Conservation (phyloP, 2,113 vertebrate genomes). For the Tachysurus fulvidraco region DNA sequence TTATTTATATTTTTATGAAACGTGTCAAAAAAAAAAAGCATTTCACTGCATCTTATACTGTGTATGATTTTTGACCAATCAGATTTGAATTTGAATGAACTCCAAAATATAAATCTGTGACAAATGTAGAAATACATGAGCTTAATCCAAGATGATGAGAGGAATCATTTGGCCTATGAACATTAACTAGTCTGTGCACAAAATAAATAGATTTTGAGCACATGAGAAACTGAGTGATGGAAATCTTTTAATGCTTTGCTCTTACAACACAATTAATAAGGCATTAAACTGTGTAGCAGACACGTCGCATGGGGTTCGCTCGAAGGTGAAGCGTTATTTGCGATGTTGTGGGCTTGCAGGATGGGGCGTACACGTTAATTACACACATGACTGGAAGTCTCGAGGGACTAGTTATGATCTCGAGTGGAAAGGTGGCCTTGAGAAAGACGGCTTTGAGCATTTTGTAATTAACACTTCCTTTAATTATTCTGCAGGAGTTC, state of each 20-base stretch:
- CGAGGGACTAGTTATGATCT: conserved; percentile 36
- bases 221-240: conserved; percentile 9
- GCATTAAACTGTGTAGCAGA: conserved; percentile 38
- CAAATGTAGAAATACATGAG: neutral
- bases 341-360: conserved; percentile 28
- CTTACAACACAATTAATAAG: conserved; percentile 52
- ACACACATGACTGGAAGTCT: conserved; percentile 51
- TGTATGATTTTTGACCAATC: too few species aligned
- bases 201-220: conserved; percentile 3
- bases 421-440: conserved; percentile 49
- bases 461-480: conserved; percentile 53
- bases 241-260: conserved; percentile 35
- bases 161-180: neutral
- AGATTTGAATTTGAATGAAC: neutral
- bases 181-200: neutral
- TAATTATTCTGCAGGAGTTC: conserved; percentile 45
- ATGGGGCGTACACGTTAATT: conserved; percentile 47
- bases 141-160: neutral
- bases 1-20: too few species aligned
- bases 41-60: too few species aligned
- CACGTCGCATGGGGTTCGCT: conserved; percentile 24
- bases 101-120: neutral
- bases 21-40: too few species aligned
- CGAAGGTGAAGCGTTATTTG: conserved; percentile 29
- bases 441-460: conserved; percentile 43